These are phyloP conservation scores for Ligdia adustata DNA, from an alignment of 2,888 invertebrate species.

Conservation along the genomic window DNA sequence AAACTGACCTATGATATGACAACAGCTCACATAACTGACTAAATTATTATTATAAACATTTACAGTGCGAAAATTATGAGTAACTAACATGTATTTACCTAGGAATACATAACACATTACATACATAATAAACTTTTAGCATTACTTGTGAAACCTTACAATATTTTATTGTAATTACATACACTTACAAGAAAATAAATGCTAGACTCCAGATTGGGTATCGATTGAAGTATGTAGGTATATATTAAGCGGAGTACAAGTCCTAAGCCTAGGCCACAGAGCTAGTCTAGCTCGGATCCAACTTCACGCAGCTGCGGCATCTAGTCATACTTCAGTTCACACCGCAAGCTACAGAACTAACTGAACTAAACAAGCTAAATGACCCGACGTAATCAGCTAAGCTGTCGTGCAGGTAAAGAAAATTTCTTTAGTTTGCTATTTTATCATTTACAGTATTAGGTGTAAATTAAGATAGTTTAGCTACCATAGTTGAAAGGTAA, in stretches of 20 bases:
- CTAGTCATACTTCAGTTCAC: too few relatives aligned
- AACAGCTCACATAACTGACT: constrained; percentile 50
- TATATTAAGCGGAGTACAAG: not conserved
- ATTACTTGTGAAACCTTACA: constrained; percentile 15
- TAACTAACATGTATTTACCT: constrained; percentile 15
- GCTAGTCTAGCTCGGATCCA: too few relatives aligned
- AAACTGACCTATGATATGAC: constrained; percentile 44
- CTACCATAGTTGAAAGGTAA: too few relatives aligned
- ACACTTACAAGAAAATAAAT: constrained; percentile 22
- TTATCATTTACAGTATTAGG: too few relatives aligned
- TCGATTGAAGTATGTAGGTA: not conserved
- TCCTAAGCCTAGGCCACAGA: too few relatives aligned
- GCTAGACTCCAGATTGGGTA: constrained; percentile 15
- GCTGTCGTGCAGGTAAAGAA: too few relatives aligned
- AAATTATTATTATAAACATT: constrained; percentile 14
- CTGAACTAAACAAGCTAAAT: too few relatives aligned
- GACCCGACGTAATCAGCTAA: too few relatives aligned
- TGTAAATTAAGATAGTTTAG: too few relatives aligned
- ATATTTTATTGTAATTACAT: constrained; percentile 14
- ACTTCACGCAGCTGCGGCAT: too few relatives aligned
- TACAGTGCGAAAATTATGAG: constrained; percentile 19
- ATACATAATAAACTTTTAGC: constrained; percentile 12
- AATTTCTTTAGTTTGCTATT: too few relatives aligned
- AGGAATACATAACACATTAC: constrained; percentile 13
- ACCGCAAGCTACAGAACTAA: too few relatives aligned